Conservation (phyloP, 2,888 invertebrate genomes). For the Linnaemya vulpina region DNA sequence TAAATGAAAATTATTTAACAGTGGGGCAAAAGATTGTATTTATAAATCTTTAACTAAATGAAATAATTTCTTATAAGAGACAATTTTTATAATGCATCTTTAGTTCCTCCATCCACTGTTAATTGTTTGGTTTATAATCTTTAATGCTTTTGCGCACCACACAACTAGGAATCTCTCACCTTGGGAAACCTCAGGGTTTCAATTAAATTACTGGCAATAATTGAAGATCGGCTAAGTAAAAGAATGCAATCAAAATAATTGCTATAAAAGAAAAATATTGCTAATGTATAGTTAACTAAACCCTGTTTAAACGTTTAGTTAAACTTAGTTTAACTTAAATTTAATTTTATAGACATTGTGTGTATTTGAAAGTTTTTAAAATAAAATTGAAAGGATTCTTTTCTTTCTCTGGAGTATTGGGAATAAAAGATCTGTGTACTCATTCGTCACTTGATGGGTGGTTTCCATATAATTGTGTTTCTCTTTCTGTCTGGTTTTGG, state of each 20-base stretch:
- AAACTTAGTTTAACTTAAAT: too few species aligned
- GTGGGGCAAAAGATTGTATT: slow-evolving; percentile 32
- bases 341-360: too few species aligned
- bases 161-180: slow-evolving; percentile 54
- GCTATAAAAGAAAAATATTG: background rate
- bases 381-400: slow-evolving; percentile 4
- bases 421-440: slow-evolving; percentile 46
- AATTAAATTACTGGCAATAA: slow-evolving; percentile 31
- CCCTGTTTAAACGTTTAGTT: too few species aligned
- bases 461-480: slow-evolving; percentile 59
- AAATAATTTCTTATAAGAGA: background rate
- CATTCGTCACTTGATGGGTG: slow-evolving; percentile 70
- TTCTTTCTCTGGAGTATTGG: background rate
- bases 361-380: too few species aligned
- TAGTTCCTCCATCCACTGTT: slow-evolving; percentile 54
- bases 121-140: slow-evolving; percentile 64
- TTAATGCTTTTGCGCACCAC: slow-evolving; percentile 47
- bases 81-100: background rate
- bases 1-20: slow-evolving; percentile 67
- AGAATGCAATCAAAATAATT: background rate
- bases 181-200: slow-evolving; percentile 55
- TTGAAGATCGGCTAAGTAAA: slow-evolving; percentile 4
- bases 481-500: slow-evolving; percentile 33
- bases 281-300: slow-evolving; percentile 2
- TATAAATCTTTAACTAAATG: background rate